phyloP scores from a whole-genome alignment of 2,888 invertebrate genomes.

The Thecocarcelia acutangulata region DNA sequence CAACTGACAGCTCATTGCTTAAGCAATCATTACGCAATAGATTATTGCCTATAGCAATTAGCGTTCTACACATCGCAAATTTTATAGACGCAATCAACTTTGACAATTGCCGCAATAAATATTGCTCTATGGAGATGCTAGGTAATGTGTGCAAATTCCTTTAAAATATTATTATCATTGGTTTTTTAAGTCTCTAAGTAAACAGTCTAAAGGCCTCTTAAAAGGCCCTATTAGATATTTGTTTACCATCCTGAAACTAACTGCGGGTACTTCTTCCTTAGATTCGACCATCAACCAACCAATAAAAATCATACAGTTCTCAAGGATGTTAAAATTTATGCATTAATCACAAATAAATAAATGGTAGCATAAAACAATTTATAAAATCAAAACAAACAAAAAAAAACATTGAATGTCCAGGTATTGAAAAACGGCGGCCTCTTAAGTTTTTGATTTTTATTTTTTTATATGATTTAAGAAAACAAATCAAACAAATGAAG shows the following conservation, averaged over 20 bases:
- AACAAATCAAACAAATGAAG: conserved; percentile 63
- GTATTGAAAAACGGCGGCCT: conserved; percentile 61
- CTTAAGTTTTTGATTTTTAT: conserved; percentile 41
- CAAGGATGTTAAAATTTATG: conserved; percentile 69
- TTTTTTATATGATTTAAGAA: conserved; percentile 64
- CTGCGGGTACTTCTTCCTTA: conserved; percentile 44
- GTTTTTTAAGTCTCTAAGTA: too few species aligned
- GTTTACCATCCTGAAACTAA: not conserved
- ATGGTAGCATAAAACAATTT: conserved; percentile 42
- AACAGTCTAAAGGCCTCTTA: not conserved
- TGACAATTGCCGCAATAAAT: too few species aligned
- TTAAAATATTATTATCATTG: too few species aligned
- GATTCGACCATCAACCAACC: conserved; percentile 65
- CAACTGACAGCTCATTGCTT: too few species aligned
- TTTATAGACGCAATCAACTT: too few species aligned
- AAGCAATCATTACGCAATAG: too few species aligned
- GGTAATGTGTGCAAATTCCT: too few species aligned
- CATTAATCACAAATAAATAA: conserved; percentile 68
- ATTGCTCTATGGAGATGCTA: too few species aligned
- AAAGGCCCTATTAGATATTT: not conserved
- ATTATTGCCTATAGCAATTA: too few species aligned
- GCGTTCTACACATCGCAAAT: too few species aligned
- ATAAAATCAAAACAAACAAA: conserved; percentile 34
- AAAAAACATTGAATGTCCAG: conserved; percentile 53
- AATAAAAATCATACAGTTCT: conserved; percentile 70